These are phyloP conservation scores for Gymnobelideus leadbeateri DNA, from an alignment of 2,113 vertebrate species.

Conservation along the genomic window DNA sequence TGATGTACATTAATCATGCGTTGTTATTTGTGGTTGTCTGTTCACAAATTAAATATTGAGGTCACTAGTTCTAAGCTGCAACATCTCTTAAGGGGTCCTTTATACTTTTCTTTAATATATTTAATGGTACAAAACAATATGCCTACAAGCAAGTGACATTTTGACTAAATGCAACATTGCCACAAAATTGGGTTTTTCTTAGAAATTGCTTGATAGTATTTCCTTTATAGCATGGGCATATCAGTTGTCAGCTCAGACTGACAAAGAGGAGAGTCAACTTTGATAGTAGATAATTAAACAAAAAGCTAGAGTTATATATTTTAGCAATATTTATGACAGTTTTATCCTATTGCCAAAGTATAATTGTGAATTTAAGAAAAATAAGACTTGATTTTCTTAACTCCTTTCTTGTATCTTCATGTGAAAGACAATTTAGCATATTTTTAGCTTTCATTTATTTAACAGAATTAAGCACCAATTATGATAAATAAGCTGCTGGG, in stretches of 20 bases:
- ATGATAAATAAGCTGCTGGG: not conserved
- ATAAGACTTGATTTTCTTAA: not conserved
- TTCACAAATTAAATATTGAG: not conserved
- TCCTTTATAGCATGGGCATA: not conserved
- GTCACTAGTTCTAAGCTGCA: not conserved
- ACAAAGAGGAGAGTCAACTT: not conserved
- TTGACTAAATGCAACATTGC: not conserved
- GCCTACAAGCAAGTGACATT: not conserved
- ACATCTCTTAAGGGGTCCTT: constrained; percentile 20
- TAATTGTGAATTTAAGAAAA: not conserved
- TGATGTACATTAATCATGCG: no score
- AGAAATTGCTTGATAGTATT: not conserved
- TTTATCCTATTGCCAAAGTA: not conserved
- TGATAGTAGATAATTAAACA: constrained; percentile 17
- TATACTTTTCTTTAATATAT: not conserved
- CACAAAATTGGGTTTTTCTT: not conserved
- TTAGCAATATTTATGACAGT: not conserved
- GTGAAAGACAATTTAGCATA: not conserved
- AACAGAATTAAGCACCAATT: not conserved
- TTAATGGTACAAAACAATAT: not conserved
- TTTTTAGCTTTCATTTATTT: not conserved
- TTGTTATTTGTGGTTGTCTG: not conserved
- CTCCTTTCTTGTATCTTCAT: not conserved
- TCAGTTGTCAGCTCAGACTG: not conserved
- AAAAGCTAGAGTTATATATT: constrained; percentile 18